phyloP scores from a whole-genome alignment of 2,888 invertebrate genomes.

The Euclidia mi region DNA sequence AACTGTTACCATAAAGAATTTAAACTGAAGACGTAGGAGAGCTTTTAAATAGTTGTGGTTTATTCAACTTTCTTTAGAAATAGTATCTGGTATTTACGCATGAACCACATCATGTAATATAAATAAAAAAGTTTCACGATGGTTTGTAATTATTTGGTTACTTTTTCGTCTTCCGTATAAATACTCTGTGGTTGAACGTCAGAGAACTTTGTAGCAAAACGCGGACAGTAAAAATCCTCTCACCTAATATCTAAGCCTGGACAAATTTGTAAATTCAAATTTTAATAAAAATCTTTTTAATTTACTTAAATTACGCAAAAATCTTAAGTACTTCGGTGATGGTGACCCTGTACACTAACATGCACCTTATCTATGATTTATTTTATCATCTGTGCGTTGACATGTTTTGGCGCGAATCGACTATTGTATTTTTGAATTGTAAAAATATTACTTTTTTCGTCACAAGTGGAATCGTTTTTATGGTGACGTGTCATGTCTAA shows the following conservation, averaged over 20 bases:
- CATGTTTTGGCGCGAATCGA: no score
- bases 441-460: no score
- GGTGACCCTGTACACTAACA: conserved; percentile 57
- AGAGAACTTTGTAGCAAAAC: conserved; percentile 45
- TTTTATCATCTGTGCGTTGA: conserved; percentile 39
- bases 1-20: no score
- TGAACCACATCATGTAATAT: no score
- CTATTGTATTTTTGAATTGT: no score
- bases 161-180: background rate
- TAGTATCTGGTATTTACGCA: no score
- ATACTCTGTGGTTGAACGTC: conserved; percentile 8
- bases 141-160: no score
- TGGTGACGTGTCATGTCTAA: no score
- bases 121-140: no score
- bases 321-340: conserved; percentile 52
- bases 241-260: conserved; percentile 60
- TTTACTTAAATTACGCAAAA: conserved; percentile 42
- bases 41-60: no score
- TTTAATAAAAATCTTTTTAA: conserved; percentile 32
- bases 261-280: conserved; percentile 48
- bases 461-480: background rate
- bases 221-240: conserved; percentile 36
- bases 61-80: no score
- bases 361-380: conserved; percentile 40
- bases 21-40: no score